Base-by-base conservation (phyloP, 2,797 vertebrate genomes). In the Liasis olivaceus region DNA sequence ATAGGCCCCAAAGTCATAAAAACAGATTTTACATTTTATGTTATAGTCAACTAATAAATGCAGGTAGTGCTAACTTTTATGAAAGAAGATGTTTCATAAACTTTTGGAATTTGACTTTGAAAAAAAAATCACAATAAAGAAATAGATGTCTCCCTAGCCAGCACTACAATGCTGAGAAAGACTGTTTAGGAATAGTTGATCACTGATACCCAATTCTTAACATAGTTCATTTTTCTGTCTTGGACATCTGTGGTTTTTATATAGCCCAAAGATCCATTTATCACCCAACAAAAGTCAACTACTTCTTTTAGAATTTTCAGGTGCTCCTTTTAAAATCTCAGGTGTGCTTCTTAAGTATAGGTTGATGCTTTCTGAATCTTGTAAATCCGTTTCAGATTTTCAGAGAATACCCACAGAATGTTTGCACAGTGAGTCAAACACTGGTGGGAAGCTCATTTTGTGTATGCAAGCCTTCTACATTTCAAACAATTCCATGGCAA, bases 161-260 rank as follows among this genome's bases (percentile, higher is more conserved):
- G 90, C 95, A 95, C 93, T 93, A 91, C 93, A 95, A 92, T 94
- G 95, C 69, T 96, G 96, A 94, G 96, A 96, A 96, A 91, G 93
- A 90, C 81, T 96, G 95, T 96, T 31, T 92, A 95, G 93, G 94
- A 95, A 90, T 87, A 88, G 92, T 88, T 95, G 94, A 95, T 91
- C 95, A 95, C 94, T 95, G 94, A 95, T 95, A 95, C 95, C 95
- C 94, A 93, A 94, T 96, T 96, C 95, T 91, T 95, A 69, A 95
- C 91, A 92, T 93, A 94, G 95, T 94, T 95, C 92, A 59, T 91
- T 93, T 94, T 96, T 96, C 96, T 95, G 96, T 94, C 96, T 95
- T 95, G 94, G 95, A 96, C 96, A 96, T 94, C 96, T 97, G 95
- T 0, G 69, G 95, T 95, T 96, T 97, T 97, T 97, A 97, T 97